These are phyloP conservation scores for Alcis repandata DNA, from an alignment of 2,888 invertebrate genomes.

Conservation along the genomic window DNA sequence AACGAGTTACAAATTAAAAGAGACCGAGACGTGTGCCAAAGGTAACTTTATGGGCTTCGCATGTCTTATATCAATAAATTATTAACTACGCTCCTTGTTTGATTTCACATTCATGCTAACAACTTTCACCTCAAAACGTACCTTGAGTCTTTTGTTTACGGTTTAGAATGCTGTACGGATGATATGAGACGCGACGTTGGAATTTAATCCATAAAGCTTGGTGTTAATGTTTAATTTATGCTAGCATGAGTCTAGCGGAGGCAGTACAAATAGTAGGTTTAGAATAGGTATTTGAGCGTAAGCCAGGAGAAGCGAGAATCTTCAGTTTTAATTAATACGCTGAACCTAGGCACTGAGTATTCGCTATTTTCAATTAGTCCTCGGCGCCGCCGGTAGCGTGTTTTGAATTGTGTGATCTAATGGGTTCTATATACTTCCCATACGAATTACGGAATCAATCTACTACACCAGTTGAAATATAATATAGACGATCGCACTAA, in stretches of 20 bases:
- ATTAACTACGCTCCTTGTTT: slow-evolving; percentile 85
- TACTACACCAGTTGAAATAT: background rate
- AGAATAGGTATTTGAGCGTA: slow-evolving; percentile 74
- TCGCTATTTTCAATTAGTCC: slow-evolving; percentile 81
- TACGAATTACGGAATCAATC: slow-evolving; percentile 47
- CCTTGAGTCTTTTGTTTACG: slow-evolving; percentile 70
- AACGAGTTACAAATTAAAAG: slow-evolving; percentile 86
- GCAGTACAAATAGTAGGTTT: slow-evolving; percentile 65
- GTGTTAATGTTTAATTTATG: slow-evolving; percentile 75
- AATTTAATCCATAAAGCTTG: slow-evolving; percentile 74
- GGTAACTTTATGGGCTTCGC: slow-evolving; percentile 86
- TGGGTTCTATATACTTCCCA: slow-evolving; percentile 68
- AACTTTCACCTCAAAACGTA: slow-evolving; percentile 70
- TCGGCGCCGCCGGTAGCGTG: slow-evolving; percentile 78
- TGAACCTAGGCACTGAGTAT: slow-evolving; percentile 73
- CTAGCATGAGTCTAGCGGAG: slow-evolving; percentile 55
- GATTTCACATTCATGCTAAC: slow-evolving; percentile 78
- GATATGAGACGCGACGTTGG: slow-evolving; percentile 56
- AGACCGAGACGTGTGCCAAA: slow-evolving; percentile 84
- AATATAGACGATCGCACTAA: background rate
- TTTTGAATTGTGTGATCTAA: slow-evolving; percentile 79
- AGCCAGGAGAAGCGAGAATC: slow-evolving; percentile 79
- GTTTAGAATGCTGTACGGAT: slow-evolving; percentile 63
- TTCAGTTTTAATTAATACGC: slow-evolving; percentile 84
- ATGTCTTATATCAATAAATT: slow-evolving; percentile 87